These are phyloP conservation scores for Dendroctonus ponderosae DNA, from an alignment of 1,140 invertebrate genomes.

Conservation along the genomic window DNA sequence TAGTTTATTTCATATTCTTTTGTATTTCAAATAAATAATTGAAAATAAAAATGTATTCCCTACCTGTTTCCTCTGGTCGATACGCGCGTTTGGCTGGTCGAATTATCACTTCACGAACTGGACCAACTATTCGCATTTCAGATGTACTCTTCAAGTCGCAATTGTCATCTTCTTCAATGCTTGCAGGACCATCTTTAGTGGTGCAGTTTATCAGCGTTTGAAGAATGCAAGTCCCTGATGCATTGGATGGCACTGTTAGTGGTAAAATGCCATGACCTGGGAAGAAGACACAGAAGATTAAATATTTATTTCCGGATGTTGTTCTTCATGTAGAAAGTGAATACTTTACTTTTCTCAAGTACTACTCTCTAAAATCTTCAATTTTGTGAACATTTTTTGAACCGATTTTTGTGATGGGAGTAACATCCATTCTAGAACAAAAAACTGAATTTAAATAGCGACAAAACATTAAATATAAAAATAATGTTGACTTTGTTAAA, in stretches of 20 bases:
- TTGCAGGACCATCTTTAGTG: constrained; percentile 5
- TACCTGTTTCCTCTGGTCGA: constrained; percentile 61
- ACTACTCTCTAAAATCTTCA: no score
- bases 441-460: no score
- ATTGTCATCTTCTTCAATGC: constrained; percentile 41
- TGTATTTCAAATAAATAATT: background rate
- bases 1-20: background rate
- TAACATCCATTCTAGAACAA: no score
- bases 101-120: constrained; percentile 62
- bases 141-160: constrained; percentile 59
- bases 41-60: constrained; percentile 38
- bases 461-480: no score
- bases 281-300: constrained; percentile 33
- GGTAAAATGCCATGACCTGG: constrained; percentile 63
- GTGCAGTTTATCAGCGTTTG: constrained; percentile 59
- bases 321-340: no score
- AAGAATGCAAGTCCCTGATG: constrained; percentile 56
- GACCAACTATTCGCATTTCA: constrained; percentile 57
- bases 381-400: background rate
- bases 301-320: no score
- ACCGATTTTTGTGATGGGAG: background rate
- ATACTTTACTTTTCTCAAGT: no score
- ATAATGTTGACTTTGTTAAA: no score
- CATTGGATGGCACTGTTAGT: constrained; percentile 57
- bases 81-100: constrained; percentile 60